A percentile compares a stretch with the other conserved stretches of the same genome.
Evolutionary conservation across 2,888 invertebrate species (phyloP).

Genomic region (Blastobasis lacticolella): DNA sequence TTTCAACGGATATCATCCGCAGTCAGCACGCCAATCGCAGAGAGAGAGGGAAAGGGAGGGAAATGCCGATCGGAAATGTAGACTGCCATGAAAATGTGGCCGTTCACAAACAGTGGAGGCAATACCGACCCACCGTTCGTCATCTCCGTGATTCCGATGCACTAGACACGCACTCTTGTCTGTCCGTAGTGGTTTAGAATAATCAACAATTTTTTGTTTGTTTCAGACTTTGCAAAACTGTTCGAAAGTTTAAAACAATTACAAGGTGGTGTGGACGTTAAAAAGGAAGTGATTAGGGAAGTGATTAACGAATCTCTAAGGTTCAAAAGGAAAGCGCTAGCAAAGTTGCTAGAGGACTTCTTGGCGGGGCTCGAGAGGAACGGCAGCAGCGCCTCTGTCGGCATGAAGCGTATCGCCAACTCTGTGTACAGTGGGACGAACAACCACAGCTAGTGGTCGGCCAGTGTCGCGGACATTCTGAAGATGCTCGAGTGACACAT

Average conservation of each 20-base stretch:
- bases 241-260: constrained; percentile 81
- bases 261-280: constrained; percentile 79
- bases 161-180: too few species aligned
- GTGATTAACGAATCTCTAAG: constrained; percentile 84
- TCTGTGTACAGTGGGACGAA: constrained; percentile 45
- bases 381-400: constrained; percentile 61
- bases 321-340: constrained; percentile 84
- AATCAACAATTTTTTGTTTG: constrained; percentile 17
- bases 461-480: constrained; percentile 1
- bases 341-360: constrained; percentile 79
- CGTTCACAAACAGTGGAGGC: too few species aligned
- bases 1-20: too few species aligned
- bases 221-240: constrained; percentile 80
- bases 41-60: too few species aligned
- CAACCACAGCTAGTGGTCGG: constrained; percentile 55
- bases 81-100: too few species aligned
- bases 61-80: too few species aligned
- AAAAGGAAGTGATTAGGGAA: constrained; percentile 80
- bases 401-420: constrained; percentile 47
- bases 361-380: constrained; percentile 66
- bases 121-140: too few species aligned
- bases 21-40: too few species aligned
- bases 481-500: not conserved
- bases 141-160: too few species aligned
- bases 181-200: too few species aligned